Evolutionary conservation across 37 sponge, comb jelly and placozoan species (phyloP), one percentile per base, ranked within the genome.

Genomic region (Bolinopsis microptera): DNA sequence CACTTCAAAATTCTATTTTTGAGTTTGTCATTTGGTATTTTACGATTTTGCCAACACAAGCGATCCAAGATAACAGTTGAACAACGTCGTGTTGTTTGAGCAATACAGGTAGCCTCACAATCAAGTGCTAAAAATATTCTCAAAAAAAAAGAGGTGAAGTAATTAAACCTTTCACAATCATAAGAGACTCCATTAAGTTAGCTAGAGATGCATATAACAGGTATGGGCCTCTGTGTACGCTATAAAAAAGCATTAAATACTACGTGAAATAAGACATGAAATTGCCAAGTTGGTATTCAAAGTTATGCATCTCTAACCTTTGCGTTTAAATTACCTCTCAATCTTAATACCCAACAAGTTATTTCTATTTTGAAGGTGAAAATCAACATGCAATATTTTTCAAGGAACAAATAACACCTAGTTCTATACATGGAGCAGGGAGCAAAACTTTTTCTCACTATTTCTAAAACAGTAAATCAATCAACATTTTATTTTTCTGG

Each of bases 11-110:
- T n/a, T 77, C 32, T 77, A 35, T 35, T 77, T 2, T 18, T 77
- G 18, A 77, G 80, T 34, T 32, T 77, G 13, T 77, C 80, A 22
- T 77, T 35, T 77, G 80, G 80, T 28, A 77, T 77, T 33, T 18
- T 77, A 33, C 80, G 35, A 28, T 34, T 77, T 32, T 77, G 80
- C 33, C 80, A 77, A 35, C 80, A 34, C 28, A 34, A 77, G 80
- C 33, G 80, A 35, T 34, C 28, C 0, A 1, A 35, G 9, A 18
- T 77, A 77, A 77, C 80, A 32, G 36, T 3, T 77, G 80, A 35
- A 32, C 80, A 77, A 32, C 33, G 35, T 28, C 33, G 32, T 33
- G 27, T 77, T 34, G 80, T 77, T 77, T 34, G 33, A 18, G 1
- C 21, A 34, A 1, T 77, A 34, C 80, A 77, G 35, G 1, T 18